Percentiles rank a stretch among this genome's conserved stretches.
phyloP scores from a whole-genome alignment of 2,113 vertebrate species.

The Heliornis fulica region DNA sequence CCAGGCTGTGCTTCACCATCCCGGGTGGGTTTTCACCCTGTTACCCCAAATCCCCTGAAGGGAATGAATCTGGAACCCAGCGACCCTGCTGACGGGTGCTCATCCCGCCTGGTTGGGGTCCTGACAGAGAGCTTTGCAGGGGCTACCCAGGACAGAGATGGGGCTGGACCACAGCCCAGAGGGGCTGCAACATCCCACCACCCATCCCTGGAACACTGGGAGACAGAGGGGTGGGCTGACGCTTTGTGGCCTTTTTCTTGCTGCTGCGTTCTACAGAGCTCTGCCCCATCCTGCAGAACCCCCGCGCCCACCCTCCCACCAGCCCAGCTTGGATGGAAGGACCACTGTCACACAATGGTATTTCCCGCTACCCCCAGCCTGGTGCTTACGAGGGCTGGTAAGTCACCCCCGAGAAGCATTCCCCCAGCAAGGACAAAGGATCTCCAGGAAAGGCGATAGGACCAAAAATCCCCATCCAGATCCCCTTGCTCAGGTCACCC shows the following conservation, averaged over 20 bases:
- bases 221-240: not conserved
- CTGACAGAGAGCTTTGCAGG: not conserved
- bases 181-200: not conserved
- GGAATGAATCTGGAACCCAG: not conserved
- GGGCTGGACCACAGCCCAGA: not conserved
- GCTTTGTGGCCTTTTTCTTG: not conserved
- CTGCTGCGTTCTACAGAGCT: not conserved
- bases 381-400: not conserved
- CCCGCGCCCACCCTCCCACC: no score
- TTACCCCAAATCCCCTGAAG: not conserved
- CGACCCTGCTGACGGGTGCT: rapidly evolving
- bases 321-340: not conserved
- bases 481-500: not conserved
- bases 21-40: not conserved
- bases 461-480: not conserved
- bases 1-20: not conserved
- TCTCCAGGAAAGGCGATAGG: not conserved
- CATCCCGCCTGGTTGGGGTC: not conserved
- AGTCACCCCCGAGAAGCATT: rapidly evolving
- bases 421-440: not conserved
- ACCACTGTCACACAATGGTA: rapidly evolving
- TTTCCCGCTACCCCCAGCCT: not conserved
- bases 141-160: rapidly evolving
- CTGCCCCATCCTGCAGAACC: not conserved
- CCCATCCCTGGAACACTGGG: rapidly evolving